Base-by-base conservation (phyloP, 2,797 vertebrate species). In the Tarsius wallacei region DNA sequence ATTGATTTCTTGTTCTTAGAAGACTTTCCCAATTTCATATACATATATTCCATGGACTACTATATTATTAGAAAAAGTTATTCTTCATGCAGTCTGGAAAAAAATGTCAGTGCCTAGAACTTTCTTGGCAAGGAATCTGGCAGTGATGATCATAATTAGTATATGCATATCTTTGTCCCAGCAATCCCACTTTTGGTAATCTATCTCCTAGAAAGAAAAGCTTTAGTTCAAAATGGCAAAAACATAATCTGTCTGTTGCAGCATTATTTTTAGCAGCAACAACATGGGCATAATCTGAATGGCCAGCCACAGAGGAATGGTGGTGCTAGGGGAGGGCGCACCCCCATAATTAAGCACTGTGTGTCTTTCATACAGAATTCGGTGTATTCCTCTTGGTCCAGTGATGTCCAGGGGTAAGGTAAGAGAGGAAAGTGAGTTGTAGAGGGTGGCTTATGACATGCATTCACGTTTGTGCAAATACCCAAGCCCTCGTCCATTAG, bases 1-100 rank as follows among this genome's bases (percentile, higher is more conserved):
- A 86, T 24, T 88, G 66, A 42, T 88, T 91, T 91, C 33, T 93
- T 91, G 7, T 93, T 90, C 57, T 93, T 78, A 64, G 51, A 59
- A 77, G 53, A 82, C 36, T 73, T 93, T 64, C 47, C 26, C 81
- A 91, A 85, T 73, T 81, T 91, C 36, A 47, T 77, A n/a, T 76
- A 68, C 49, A 74, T 76, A 70, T 59, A 47, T 7, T 96, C 47
- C 86, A 21, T 91, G 47, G 83, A 73, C 77, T 91, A 47, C 7
- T 64, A 0, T 64, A 42, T 90, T 71, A 42, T 73, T 88, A 94
- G 47, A 59, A 85, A 86, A 87, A 82, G n/a, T n/a, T 7, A 21
- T 70, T 74, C 31, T 66, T 90, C 14, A 42, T 74, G 31, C 6
- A 74, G 53, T 47, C 33, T 91, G n/a, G 70, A 82, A 88, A 87